Conservation (phyloP, 2,888 invertebrate genomes). For the Phyllotreta cruciferae region DNA sequence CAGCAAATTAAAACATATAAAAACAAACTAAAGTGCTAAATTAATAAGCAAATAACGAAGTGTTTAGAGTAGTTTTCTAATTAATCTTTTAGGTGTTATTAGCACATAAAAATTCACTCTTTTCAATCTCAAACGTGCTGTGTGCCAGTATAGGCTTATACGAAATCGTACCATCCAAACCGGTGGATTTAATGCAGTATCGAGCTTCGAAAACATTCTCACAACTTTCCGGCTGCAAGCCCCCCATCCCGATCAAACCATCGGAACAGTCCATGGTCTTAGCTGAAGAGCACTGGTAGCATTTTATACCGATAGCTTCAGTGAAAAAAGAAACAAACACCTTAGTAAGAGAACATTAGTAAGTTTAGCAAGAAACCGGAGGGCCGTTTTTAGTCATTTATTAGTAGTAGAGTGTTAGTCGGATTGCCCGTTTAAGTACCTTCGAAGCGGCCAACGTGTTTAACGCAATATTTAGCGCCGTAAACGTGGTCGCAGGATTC, state of each 20-base stretch:
- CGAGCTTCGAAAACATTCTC: constrained; percentile 78
- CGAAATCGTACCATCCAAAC: constrained; percentile 57
- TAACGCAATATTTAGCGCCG: constrained; percentile 88
- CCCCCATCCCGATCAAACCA: constrained; percentile 67
- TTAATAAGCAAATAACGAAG: background rate
- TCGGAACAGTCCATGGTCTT: constrained; percentile 73
- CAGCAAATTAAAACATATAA: too few species aligned
- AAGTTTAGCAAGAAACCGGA: constrained; percentile 11
- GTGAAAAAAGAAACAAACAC: constrained; percentile 16
- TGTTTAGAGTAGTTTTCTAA: constrained; percentile 1
- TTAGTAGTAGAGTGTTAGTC: constrained; percentile 1
- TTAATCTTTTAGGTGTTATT: background rate
- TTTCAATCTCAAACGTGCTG: background rate
- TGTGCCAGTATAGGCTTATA: background rate
- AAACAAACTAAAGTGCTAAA: too few species aligned
- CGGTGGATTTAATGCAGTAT: constrained; percentile 85
- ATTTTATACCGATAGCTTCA: constrained; percentile 62
- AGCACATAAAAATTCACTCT: constrained; percentile 7
- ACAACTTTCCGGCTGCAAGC: constrained; percentile 68
- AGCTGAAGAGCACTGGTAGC: constrained; percentile 81
- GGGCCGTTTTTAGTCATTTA: too few species aligned
- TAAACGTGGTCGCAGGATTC: constrained; percentile 80
- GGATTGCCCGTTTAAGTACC: constrained; percentile 62
- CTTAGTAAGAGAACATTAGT: constrained; percentile 15
- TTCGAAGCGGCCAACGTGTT: constrained; percentile 91